These are phyloP conservation scores for Pristiophorus japonicus DNA, from an alignment of 2,113 vertebrate species.

Conservation along the genomic window DNA sequence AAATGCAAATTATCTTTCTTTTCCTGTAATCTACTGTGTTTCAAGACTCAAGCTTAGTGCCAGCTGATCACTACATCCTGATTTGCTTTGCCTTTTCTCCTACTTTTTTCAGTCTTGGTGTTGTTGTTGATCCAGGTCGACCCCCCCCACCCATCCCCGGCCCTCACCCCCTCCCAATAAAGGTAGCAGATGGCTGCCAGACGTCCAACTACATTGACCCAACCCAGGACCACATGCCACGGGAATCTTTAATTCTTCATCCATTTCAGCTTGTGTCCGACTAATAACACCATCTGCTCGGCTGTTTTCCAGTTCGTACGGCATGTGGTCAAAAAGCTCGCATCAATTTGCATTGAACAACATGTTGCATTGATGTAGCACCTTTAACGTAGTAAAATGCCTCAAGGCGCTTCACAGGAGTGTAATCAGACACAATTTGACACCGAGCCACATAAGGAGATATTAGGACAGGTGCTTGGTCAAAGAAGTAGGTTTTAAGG, in stretches of 20 bases:
- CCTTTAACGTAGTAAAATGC: neutral
- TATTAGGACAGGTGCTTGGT: neutral
- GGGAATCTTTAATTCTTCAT: neutral
- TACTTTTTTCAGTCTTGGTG: neutral
- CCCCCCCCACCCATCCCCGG: too few species aligned
- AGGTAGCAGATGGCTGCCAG: conserved; percentile 5
- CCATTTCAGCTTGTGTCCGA: neutral
- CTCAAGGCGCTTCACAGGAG: neutral
- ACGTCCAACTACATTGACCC: neutral
- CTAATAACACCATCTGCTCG: neutral
- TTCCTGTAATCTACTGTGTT: neutral
- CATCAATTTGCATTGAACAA: neutral
- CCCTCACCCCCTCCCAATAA: neutral
- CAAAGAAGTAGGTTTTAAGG: neutral
- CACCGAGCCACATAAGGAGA: neutral
- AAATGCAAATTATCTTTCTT: neutral
- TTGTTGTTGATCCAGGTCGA: neutral
- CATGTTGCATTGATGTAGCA: neutral
- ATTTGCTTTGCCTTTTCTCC: too few species aligned
- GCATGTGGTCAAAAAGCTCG: neutral
- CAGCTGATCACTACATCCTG: too few species aligned
- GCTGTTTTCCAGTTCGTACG: neutral
- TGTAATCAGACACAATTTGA: neutral
- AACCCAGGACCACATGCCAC: neutral
- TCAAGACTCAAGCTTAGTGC: too few species aligned